Evolutionary conservation across 1,140 invertebrate genomes (phyloP), one percentile per base, ranked within the genome.

Genomic region (Phenacoccus solenopsis): DNA sequence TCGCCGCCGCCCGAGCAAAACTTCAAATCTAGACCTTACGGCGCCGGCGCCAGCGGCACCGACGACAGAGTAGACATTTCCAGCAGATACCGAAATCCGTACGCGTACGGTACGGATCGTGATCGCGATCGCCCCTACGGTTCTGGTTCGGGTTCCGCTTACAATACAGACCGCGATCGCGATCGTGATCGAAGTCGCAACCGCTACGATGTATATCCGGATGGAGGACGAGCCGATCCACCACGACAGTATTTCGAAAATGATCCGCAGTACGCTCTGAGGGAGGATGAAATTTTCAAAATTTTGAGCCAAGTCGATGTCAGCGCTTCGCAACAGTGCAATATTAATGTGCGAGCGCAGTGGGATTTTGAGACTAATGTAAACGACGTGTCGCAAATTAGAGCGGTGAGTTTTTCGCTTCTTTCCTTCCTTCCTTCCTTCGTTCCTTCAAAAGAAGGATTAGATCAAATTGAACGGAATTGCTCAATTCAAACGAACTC

Each of bases 351-450:
- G 28, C 86, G 84, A 0, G 88, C 90, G 0, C 90, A 92, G 74
- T 93, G 91, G 91, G 86, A 88, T 76, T 93, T 90, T 77, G 90
- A 93, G 79, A 93, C 90, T 0, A 88, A 93, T 77, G 88, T 93
- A 4, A 92, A 90, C 76, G 88, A 90, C 77, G 84, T 82, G 68
- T 91, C 88, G 0, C 90, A 92, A 79, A 79, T 88, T 71, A 85
- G 87, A 78, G 90, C 90, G 78, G 91, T 93, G 78, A 89, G 88
- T 86, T 9, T n/a, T n/a, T n/a, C n/a, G n/a, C n/a, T n/a, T n/a
- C n/a, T n/a, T n/a, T n/a, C n/a, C n/a, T n/a, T n/a, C n/a, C n/a
- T n/a, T n/a, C n/a, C n/a, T n/a, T n/a, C n/a, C n/a, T n/a, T n/a
- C n/a, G n/a, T n/a, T n/a, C n/a, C n/a, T n/a, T n/a, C n/a, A n/a